Percentiles rank a stretch among this genome's conserved stretches.
These are phyloP conservation scores for Ooceraea biroi DNA, from an alignment of 1,140 invertebrate species.

Conservation along the genomic window DNA sequence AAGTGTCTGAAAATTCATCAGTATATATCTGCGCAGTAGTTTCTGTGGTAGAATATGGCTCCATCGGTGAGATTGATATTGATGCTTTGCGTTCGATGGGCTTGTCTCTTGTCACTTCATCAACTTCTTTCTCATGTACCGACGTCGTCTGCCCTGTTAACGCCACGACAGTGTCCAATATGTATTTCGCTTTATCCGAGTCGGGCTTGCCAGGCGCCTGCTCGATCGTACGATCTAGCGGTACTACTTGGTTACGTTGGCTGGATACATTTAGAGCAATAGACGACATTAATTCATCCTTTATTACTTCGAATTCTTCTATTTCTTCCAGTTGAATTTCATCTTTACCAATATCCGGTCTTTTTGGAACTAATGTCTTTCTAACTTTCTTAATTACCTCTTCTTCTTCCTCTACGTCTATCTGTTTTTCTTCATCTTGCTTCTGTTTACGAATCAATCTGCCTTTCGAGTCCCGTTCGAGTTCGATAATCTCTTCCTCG, in stretches of 20 bases:
- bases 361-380: conserved; percentile 78
- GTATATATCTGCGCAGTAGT: conserved; percentile 86
- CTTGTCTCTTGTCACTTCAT: conserved; percentile 81
- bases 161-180: conserved; percentile 86
- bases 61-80: conserved; percentile 86
- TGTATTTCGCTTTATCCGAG: conserved; percentile 86
- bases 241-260: conserved; percentile 86
- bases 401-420: conserved; percentile 71
- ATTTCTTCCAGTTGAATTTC: conserved; percentile 83
- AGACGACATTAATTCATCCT: conserved; percentile 75
- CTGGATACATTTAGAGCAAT: conserved; percentile 81
- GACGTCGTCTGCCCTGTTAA: conserved; percentile 86
- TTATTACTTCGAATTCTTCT: conserved; percentile 82
- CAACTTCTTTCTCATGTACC: conserved; percentile 87
- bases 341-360: conserved; percentile 74
- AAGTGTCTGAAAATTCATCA: conserved; percentile 85
- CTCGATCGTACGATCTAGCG: conserved; percentile 85
- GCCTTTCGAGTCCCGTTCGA: conserved; percentile 81
- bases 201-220: conserved; percentile 84
- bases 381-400: conserved; percentile 69
- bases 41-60: conserved; percentile 88
- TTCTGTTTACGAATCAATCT: conserved; percentile 80
- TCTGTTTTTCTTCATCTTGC: conserved; percentile 77
- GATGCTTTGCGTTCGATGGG: conserved; percentile 84
- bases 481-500: conserved; percentile 81